phyloP scores from a whole-genome alignment of 2,113 vertebrate genomes.

The Delphinapterus leucas region DNA sequence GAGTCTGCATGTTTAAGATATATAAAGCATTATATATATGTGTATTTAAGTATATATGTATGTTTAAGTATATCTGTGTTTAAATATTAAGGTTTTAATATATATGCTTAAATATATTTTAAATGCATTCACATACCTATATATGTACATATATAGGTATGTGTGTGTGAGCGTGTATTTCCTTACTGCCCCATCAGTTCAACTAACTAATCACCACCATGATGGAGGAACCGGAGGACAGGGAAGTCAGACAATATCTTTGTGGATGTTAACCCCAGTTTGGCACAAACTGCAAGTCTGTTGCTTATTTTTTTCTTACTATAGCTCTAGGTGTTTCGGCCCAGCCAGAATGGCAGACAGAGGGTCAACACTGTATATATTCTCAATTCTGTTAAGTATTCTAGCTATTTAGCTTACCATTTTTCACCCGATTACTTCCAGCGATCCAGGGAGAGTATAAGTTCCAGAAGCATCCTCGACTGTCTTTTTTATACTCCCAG shows the following conservation, averaged over 20 bases:
- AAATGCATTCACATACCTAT: background rate
- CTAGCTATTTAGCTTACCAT: background rate
- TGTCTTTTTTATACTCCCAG: background rate
- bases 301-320: background rate
- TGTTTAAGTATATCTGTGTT: background rate
- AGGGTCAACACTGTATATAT: background rate
- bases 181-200: background rate
- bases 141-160: background rate
- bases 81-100: background rate
- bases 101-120: background rate
- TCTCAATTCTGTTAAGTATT: background rate
- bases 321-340: background rate
- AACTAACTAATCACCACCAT: background rate
- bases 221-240: background rate
- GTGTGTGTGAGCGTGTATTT: background rate
- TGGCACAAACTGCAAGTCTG: background rate
- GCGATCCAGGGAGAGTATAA: background rate
- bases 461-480: background rate
- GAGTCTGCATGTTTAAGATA: background rate
- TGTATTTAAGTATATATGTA: background rate
- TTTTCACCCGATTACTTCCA: slow-evolving; percentile 22
- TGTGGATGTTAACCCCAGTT: background rate
- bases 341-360: background rate
- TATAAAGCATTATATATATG: background rate
- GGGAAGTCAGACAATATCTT: background rate